phyloP scores from a whole-genome alignment of 2,888 invertebrate genomes.

The Monopis laevigella region DNA sequence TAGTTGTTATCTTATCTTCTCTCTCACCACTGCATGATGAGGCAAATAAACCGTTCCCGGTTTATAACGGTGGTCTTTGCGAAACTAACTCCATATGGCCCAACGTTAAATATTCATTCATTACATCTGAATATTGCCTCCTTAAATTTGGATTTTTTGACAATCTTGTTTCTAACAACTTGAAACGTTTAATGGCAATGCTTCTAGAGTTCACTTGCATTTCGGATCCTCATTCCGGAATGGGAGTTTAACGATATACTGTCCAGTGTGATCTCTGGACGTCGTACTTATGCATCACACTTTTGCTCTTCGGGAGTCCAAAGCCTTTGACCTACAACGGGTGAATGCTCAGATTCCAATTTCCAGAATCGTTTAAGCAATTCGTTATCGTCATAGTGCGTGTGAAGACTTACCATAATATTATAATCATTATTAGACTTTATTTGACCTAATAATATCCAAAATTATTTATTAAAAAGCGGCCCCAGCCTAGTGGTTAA shows the following conservation, averaged over 20 bases:
- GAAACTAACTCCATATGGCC: slow-evolving; percentile 21
- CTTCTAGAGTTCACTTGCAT: slow-evolving; percentile 13
- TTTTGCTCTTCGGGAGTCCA: slow-evolving; percentile 15
- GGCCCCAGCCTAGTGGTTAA: too few relatives aligned
- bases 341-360: slow-evolving; percentile 15
- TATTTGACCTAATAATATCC: too few relatives aligned
- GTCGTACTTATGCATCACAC: slow-evolving; percentile 16
- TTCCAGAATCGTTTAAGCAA: slow-evolving; percentile 18
- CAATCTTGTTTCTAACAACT: slow-evolving; percentile 15
- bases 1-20: slow-evolving; percentile 22
- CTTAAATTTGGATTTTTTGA: slow-evolving; percentile 16
- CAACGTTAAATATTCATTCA: slow-evolving; percentile 19
- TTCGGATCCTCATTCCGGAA: slow-evolving; percentile 14
- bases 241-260: slow-evolving; percentile 17
- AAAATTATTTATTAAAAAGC: too few relatives aligned
- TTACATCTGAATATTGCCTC: slow-evolving; percentile 18
- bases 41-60: slow-evolving; percentile 22
- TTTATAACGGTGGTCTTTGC: slow-evolving; percentile 3
- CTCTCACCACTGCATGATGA: slow-evolving; percentile 25
- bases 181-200: slow-evolving; percentile 15
- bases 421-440: neutral
- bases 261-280: slow-evolving; percentile 13
- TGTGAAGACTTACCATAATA: neutral
- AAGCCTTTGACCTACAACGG: slow-evolving; percentile 2
- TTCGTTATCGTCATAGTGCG: slow-evolving; percentile 5